Percentiles rank a stretch among this genome's conserved stretches.
These are phyloP conservation scores for Sinocyclocheilus grahami DNA, from an alignment of 2,113 vertebrate species.

Conservation along the genomic window DNA sequence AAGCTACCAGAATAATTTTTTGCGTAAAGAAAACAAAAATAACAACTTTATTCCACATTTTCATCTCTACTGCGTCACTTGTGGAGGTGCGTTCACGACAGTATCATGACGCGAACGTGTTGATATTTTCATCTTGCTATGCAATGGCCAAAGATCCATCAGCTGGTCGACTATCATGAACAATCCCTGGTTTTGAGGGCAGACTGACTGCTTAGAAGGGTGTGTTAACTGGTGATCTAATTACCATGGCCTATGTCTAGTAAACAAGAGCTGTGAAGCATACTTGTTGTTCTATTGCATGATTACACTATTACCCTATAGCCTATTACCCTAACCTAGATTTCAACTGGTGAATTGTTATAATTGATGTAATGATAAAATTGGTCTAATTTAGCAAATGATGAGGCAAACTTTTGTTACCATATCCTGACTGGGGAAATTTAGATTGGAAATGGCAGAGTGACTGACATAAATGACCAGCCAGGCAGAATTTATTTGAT, in stretches of 20 bases:
- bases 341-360: not conserved
- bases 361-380: not conserved
- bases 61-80: too few species aligned
- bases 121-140: not conserved
- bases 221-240: not conserved
- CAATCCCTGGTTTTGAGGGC: not conserved
- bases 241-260: not conserved
- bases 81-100: not conserved
- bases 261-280: slow-evolving; percentile 24
- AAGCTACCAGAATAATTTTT: too few species aligned
- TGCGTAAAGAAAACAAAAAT: too few species aligned
- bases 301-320: not conserved
- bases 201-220: not conserved
- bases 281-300: slow-evolving; percentile 4
- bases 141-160: not conserved
- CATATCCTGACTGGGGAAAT: not conserved
- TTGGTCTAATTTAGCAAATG: not conserved
- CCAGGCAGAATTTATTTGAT: too few species aligned
- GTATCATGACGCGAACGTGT: not conserved
- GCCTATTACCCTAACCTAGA: not conserved
- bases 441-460: not conserved
- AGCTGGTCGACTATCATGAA: not conserved
- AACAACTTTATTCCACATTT: too few species aligned
- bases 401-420: not conserved
- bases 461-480: not conserved